Percentiles rank a stretch among this genome's conserved stretches.
These are phyloP conservation scores for Syritta pipiens DNA, from an alignment of 2,888 invertebrate species.

Conservation along the genomic window DNA sequence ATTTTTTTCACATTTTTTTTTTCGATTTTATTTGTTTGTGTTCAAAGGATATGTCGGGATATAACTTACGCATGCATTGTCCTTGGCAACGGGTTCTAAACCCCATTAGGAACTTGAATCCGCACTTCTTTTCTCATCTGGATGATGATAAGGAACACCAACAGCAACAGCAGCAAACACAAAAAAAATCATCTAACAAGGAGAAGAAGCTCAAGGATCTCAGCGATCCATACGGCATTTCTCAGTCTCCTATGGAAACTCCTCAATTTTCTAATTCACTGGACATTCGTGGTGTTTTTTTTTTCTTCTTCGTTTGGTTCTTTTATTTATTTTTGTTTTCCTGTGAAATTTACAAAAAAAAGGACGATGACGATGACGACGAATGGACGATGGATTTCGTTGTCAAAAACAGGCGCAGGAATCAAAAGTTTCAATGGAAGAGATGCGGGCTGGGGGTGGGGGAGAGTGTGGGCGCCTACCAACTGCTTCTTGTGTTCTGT, in stretches of 20 bases:
- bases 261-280: slow-evolving; percentile 64
- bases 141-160: not conserved
- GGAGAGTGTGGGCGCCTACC: slow-evolving; percentile 21
- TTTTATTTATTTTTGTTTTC: slow-evolving; percentile 16
- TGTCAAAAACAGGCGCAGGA: slow-evolving; percentile 64
- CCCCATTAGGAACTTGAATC: slow-evolving; percentile 60
- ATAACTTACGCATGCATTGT: slow-evolving; percentile 48
- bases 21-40: slow-evolving; percentile 32
- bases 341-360: slow-evolving; percentile 11
- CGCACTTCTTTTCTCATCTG: slow-evolving; percentile 30
- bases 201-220: slow-evolving; percentile 46
- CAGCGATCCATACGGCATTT: slow-evolving; percentile 46
- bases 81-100: slow-evolving; percentile 62
- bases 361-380: not conserved
- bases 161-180: slow-evolving; percentile 17
- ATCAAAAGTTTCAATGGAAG: slow-evolving; percentile 66
- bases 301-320: not conserved
- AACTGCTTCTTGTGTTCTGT: not conserved
- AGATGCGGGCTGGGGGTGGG: too few species aligned
- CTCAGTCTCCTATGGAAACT: slow-evolving; percentile 58
- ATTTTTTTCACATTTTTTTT: slow-evolving; percentile 45
- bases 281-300: slow-evolving; percentile 50
- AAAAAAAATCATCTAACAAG: slow-evolving; percentile 23
- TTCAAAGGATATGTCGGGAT: slow-evolving; percentile 65
- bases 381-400: slow-evolving; percentile 46